Evolutionary conservation across 2,797 vertebrate genomes (phyloP).

Genomic region (Pantherophis vulpinus): DNA sequence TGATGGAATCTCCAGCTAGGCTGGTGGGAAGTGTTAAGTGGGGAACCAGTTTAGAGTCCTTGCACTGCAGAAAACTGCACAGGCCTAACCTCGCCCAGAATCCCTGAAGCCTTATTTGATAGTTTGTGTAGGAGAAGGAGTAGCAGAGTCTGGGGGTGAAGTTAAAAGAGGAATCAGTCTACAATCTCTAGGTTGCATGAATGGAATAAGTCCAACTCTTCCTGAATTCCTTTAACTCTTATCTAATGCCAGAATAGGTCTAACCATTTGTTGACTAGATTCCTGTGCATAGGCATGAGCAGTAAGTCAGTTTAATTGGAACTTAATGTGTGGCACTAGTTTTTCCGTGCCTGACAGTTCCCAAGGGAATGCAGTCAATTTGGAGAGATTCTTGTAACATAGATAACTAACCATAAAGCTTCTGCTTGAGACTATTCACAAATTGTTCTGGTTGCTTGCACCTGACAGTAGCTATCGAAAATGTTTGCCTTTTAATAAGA

Average conservation of each 20-base stretch:
- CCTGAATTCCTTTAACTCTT: background rate
- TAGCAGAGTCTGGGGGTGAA: background rate
- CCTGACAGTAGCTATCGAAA: background rate
- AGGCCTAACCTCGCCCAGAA: background rate
- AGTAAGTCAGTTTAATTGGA: background rate
- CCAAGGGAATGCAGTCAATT: background rate
- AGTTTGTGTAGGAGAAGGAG: background rate
- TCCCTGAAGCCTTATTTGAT: background rate
- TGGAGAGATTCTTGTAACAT: background rate
- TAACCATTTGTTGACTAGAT: background rate
- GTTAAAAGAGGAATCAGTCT: background rate
- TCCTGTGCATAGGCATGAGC: background rate
- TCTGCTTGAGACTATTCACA: background rate
- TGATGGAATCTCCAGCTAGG: background rate
- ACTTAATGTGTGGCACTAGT: background rate
- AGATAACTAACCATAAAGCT: background rate
- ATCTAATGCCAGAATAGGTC: background rate
- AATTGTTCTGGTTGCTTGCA: background rate
- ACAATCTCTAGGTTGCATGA: background rate
- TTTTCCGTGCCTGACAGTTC: background rate
- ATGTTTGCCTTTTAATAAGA: background rate
- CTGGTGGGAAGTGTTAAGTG: background rate
- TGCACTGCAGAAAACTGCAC: background rate
- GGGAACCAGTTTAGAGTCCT: background rate
- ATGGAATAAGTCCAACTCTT: background rate